These are phyloP conservation scores for Eutrigla gurnardus DNA, from an alignment of 2,797 vertebrate species.

Conservation along the genomic window DNA sequence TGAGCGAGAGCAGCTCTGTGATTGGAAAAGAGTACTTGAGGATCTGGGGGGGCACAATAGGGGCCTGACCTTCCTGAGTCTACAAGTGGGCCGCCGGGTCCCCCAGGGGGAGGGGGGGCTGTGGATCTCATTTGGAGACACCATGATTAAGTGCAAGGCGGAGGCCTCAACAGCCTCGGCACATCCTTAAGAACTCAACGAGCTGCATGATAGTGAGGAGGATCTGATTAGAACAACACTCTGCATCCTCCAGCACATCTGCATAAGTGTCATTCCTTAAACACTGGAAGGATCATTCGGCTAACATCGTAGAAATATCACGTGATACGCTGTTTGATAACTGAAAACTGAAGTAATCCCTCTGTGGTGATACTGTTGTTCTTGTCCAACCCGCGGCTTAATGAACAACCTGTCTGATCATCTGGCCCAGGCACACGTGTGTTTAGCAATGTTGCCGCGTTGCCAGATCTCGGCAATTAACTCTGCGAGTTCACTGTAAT, in stretches of 20 bases:
- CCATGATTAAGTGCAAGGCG: slow-evolving; percentile 73
- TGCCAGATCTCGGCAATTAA: slow-evolving; percentile 67
- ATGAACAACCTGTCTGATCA: slow-evolving; percentile 65
- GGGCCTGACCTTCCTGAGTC: slow-evolving; percentile 77
- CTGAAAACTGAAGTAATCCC: slow-evolving; percentile 11
- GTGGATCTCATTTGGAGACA: slow-evolving; percentile 65
- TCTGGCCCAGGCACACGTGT: slow-evolving; percentile 52
- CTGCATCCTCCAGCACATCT: slow-evolving; percentile 35
- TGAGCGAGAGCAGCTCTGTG: slow-evolving; percentile 61
- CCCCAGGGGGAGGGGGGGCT: slow-evolving; percentile 53
- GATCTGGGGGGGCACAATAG: slow-evolving; percentile 71
- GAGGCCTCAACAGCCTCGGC: slow-evolving; percentile 65
- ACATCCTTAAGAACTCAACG: slow-evolving; percentile 67
- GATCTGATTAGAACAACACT: slow-evolving; percentile 76
- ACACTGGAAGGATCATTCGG: no score
- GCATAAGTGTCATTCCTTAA: slow-evolving; percentile 36
- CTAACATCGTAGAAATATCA: not conserved
- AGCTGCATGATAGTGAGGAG: slow-evolving; percentile 61
- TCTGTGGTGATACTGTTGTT: slow-evolving; percentile 10
- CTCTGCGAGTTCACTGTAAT: slow-evolving; percentile 38
- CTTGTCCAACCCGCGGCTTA: slow-evolving; percentile 38
- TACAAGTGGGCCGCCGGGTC: slow-evolving; percentile 68
- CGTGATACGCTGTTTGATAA: not conserved
- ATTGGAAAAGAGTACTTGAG: slow-evolving; percentile 78
- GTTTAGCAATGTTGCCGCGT: slow-evolving; percentile 34